Conservation (phyloP, 2,113 vertebrate genomes). For the Oreotrochilus melanogaster region DNA sequence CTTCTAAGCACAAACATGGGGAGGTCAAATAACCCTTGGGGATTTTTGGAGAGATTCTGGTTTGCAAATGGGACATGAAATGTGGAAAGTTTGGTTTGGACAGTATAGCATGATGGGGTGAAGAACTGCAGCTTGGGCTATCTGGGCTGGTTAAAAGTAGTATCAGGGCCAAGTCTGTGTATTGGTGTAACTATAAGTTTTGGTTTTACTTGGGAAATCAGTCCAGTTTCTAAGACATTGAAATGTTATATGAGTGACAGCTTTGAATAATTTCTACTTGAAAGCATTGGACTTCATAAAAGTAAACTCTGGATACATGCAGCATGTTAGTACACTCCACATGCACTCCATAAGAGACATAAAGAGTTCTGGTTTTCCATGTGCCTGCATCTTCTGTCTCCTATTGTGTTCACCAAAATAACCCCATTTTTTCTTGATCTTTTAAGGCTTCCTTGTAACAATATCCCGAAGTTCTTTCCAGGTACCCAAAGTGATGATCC, state of each 20-base stretch:
- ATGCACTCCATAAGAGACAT: not conserved
- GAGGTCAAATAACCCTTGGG: not conserved
- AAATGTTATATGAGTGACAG: not conserved
- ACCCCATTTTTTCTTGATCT: not conserved
- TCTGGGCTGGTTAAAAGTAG: not conserved
- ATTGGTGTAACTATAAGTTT: no score
- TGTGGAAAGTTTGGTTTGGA: not conserved
- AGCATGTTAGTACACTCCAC: not conserved
- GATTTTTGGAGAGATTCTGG: not conserved
- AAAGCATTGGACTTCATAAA: not conserved
- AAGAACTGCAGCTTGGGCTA: not conserved
- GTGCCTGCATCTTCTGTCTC: not conserved
- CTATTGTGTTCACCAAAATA: not conserved
- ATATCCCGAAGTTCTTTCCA: not conserved
- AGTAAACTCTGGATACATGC: rapidly evolving
- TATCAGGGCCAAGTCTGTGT: not conserved
- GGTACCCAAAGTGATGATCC: not conserved
- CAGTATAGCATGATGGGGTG: not conserved
- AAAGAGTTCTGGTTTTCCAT: not conserved
- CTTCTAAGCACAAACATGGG: not conserved
- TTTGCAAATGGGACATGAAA: not conserved
- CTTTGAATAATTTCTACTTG: not conserved
- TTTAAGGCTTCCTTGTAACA: not conserved
- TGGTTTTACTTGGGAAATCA: not conserved
- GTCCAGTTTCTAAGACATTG: not conserved